A percentile compares a stretch with the other conserved stretches of the same genome.
Evolutionary conservation across 2,113 vertebrate species (phyloP).

Genomic region (Lophotis ruficrista): DNA sequence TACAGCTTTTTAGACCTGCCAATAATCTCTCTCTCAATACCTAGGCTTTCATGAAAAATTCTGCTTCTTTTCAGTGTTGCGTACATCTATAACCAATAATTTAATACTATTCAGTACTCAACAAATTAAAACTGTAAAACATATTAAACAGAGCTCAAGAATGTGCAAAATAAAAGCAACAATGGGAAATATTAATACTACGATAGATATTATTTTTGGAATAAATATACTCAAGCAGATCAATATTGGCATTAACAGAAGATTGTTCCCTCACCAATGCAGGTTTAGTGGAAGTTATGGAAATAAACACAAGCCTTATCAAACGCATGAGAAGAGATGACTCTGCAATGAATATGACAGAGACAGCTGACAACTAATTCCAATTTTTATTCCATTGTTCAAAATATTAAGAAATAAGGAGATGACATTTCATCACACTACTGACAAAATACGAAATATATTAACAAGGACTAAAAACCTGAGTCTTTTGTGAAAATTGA

Average conservation of each 20-base stretch:
- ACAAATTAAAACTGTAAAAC: not conserved
- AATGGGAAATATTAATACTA: not conserved
- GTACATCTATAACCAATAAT: not conserved
- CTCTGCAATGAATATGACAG: not conserved
- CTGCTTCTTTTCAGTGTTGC: not conserved
- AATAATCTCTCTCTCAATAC: not conserved
- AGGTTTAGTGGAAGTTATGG: not conserved
- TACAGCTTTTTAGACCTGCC: not conserved
- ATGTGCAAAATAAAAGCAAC: not conserved
- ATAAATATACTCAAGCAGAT: not conserved
- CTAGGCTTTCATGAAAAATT: not conserved
- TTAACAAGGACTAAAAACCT: not conserved
- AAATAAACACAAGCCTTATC: constrained; percentile 9
- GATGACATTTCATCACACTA: not conserved
- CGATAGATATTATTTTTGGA: not conserved
- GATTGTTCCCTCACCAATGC: not conserved
- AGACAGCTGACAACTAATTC: not conserved
- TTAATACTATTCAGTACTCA: not conserved
- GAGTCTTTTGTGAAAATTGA: not conserved
- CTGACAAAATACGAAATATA: constrained; percentile 7
- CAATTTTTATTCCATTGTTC: not conserved
- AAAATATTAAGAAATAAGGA: constrained; percentile 40
- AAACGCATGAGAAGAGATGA: not conserved
- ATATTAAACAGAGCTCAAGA: not conserved
- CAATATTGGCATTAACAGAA: not conserved